These are phyloP conservation scores for Apostichopus californicus DNA, from an alignment of 35 echinoderm and acorn worm species.

Conservation along the genomic window DNA sequence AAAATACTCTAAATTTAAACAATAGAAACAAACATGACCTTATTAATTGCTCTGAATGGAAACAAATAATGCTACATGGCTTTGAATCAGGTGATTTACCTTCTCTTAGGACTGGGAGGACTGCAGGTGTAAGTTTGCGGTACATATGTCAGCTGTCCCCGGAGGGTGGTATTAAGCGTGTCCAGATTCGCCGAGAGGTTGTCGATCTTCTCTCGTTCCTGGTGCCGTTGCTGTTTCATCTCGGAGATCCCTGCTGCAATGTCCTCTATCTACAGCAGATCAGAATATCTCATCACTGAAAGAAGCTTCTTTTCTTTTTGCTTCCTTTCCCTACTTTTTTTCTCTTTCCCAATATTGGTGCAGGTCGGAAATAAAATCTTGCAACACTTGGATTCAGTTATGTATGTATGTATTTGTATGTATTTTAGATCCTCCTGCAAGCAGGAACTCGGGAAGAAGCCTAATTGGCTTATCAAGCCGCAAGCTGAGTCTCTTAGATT, in stretches of 20 bases:
- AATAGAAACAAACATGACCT: not conserved
- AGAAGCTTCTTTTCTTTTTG: not conserved
- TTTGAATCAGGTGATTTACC: not conserved
- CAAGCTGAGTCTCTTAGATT: too few relatives aligned
- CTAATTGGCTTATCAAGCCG: too few relatives aligned
- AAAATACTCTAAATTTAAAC: not conserved
- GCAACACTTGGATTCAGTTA: not conserved
- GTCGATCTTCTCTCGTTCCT: slow-evolving; percentile 16
- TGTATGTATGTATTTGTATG: too few relatives aligned
- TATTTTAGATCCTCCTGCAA: too few relatives aligned
- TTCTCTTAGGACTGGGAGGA: not conserved
- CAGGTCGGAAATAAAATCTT: not conserved
- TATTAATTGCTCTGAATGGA: not conserved
- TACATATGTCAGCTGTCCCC: not conserved
- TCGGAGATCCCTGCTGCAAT: slow-evolving; percentile 21
- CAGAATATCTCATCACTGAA: not conserved
- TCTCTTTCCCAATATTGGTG: not conserved
- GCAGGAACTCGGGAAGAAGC: too few relatives aligned
- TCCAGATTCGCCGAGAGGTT: slow-evolving; percentile 10
- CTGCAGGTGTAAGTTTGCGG: not conserved
- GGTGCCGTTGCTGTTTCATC: slow-evolving; percentile 13
- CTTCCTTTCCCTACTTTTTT: not conserved
- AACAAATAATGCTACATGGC: not conserved
- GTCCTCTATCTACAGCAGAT: not conserved
- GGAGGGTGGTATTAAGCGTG: not conserved